Evolutionary conservation across 37 sponge, comb jelly and placozoan species (phyloP), one percentile per base, ranked within the genome.

Genomic region (Theonella swinhoei): DNA sequence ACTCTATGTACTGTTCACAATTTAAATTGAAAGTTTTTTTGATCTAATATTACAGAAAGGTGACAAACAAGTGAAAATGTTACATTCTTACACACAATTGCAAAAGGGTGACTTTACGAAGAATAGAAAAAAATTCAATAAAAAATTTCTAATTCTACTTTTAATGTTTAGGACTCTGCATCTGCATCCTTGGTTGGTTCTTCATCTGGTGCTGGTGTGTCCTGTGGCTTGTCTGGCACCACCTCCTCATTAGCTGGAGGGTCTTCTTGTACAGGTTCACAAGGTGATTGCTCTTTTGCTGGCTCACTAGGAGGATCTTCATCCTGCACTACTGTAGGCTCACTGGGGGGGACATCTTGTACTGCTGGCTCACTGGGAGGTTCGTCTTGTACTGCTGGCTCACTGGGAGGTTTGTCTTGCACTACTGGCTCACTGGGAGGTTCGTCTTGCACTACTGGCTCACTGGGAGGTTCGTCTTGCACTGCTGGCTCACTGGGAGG

Each of bases 221-320:
- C 43, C 76, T 75, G 73, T 14, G 54, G 14, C 54, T 47, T 47
- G 54, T 14, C 14, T 14, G 7, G 38, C 7, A 36, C 34, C n/a
- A 25, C 29, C 34, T 79, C 80, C 35, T 79, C 80, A 19, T 39
- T 3, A 38, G 32, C 61, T 34, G 80, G 40, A 4, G 65, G 36
- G 35, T 78, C 78, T 31, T 64, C 42, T 58, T 54, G 35, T 2
- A 35, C 14, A 4, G 78, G 63, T 20, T 77, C 78, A 4, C 31
- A 62, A 29, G 62, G 7, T 59, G 19, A 62, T n/a, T 47, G 62
- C 43, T 77, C 62, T 65, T 63, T 62, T 33, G 47, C 26, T 4
- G 78, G 78, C 66, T 78, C 78, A n/a, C 30, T 35, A n/a, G 64
- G 30, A 26, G 66, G 66, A 5, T 65, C 66, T 26, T 65, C 66